Percentiles rank a stretch among this genome's conserved stretches.
Evolutionary conservation across 2,888 invertebrate genomes (phyloP).

Genomic region (Drosophila eohydei): DNA sequence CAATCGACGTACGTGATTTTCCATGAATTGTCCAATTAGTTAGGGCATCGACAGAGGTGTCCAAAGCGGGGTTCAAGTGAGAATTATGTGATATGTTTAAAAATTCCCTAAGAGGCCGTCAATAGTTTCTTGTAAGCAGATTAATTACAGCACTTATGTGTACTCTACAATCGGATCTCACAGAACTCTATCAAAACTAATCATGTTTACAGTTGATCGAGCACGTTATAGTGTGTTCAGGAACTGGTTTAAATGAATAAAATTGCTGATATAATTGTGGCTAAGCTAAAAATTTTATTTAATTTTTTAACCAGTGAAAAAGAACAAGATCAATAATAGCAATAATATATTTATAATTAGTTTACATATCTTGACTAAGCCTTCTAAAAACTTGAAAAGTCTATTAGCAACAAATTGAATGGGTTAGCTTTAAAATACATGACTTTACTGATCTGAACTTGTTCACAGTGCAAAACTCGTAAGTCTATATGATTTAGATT

Average conservation of each 20-base stretch:
- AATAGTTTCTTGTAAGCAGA: not conserved
- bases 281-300: no score
- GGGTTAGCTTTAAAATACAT: no score
- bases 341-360: not conserved
- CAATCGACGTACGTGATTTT: conserved; percentile 54
- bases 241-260: not conserved
- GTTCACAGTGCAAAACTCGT: not conserved
- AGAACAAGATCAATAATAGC: not conserved
- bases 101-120: not conserved
- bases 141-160: not conserved
- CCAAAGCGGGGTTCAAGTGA: conserved; percentile 2
- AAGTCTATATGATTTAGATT: no score
- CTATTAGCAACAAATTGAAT: no score
- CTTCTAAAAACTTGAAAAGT: no score
- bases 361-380: not conserved
- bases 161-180: not conserved
- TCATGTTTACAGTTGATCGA: not conserved
- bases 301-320: not conserved
- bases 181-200: not conserved
- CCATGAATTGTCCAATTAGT: conserved; percentile 49
- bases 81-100: conserved; percentile 24
- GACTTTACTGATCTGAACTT: not conserved
- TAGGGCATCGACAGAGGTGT: not conserved
- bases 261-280: no score
- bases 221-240: not conserved